phyloP scores from a whole-genome alignment of 2,113 vertebrate species.

The Brachirus orientalis region DNA sequence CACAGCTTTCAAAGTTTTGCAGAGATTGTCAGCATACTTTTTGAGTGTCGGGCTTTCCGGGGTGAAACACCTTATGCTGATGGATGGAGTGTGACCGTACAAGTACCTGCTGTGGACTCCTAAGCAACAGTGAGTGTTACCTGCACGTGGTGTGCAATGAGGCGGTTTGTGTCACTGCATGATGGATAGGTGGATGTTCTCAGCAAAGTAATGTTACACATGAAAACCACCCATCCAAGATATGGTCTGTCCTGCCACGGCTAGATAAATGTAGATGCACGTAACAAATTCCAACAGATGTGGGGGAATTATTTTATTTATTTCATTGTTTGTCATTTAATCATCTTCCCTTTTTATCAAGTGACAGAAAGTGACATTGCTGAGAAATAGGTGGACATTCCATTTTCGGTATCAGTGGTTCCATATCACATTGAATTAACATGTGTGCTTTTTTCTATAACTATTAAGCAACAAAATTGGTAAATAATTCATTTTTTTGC shows the following conservation, averaged over 20 bases:
- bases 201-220: conserved; percentile 72
- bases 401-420: background rate
- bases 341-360: background rate
- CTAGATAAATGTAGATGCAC: conserved; percentile 53
- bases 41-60: conserved; percentile 44
- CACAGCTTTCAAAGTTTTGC: conserved; percentile 54
- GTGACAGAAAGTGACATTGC: background rate
- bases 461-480: too few species aligned
- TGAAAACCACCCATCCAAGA: conserved; percentile 71
- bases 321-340: conserved; percentile 8
- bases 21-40: conserved; percentile 54
- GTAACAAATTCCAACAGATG: conserved; percentile 37
- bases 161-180: conserved; percentile 64
- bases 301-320: conserved; percentile 5
- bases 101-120: conserved; percentile 65
- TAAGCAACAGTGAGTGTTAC: conserved; percentile 70
- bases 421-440: too few species aligned
- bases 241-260: conserved; percentile 57
- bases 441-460: too few species aligned
- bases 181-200: conserved; percentile 77
- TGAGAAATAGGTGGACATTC: background rate
- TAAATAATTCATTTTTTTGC: too few species aligned
- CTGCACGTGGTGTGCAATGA: conserved; percentile 76
- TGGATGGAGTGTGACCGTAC: conserved; percentile 73
- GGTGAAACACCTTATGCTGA: conserved; percentile 62